Conservation (phyloP, 2,113 vertebrate species). For the Campylomormyrus tamandua region DNA sequence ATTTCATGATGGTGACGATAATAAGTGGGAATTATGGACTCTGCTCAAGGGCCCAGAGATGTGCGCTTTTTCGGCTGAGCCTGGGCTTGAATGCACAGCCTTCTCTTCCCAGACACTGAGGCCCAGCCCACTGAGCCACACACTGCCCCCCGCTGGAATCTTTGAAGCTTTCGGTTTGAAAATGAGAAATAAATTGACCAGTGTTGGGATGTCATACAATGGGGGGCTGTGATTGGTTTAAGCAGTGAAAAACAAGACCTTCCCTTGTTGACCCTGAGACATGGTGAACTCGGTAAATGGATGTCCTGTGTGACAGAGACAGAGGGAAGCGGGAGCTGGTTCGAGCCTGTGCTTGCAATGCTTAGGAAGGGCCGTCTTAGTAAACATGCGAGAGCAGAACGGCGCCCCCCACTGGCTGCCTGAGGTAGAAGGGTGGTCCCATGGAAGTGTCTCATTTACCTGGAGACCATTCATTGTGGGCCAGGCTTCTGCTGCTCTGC, state of each 20-base stretch:
- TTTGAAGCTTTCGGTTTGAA: too few species aligned
- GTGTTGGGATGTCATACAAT: too few species aligned
- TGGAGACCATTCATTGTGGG: background rate
- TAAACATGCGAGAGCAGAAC: background rate
- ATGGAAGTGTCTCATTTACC: background rate
- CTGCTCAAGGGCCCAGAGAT: too few species aligned
- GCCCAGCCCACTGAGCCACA: too few species aligned
- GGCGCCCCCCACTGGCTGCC: background rate
- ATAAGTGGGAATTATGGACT: background rate
- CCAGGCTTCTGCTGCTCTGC: background rate
- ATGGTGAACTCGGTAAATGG: too few species aligned
- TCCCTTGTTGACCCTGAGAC: too few species aligned
- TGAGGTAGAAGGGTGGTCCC: background rate
- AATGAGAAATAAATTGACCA: too few species aligned
- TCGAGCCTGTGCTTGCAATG: background rate
- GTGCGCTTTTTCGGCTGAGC: background rate
- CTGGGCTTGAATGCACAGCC: background rate
- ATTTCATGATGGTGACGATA: background rate
- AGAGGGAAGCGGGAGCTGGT: background rate
- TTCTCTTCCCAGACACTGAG: too few species aligned
- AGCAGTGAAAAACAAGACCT: too few species aligned
- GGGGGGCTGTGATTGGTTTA: too few species aligned
- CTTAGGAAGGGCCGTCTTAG: background rate
- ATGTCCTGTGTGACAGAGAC: background rate
- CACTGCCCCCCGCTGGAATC: too few species aligned